Evolutionary conservation across 2,888 invertebrate genomes (phyloP), one percentile per base, ranked within the genome.

Genomic region (Tetropium fuscum): DNA sequence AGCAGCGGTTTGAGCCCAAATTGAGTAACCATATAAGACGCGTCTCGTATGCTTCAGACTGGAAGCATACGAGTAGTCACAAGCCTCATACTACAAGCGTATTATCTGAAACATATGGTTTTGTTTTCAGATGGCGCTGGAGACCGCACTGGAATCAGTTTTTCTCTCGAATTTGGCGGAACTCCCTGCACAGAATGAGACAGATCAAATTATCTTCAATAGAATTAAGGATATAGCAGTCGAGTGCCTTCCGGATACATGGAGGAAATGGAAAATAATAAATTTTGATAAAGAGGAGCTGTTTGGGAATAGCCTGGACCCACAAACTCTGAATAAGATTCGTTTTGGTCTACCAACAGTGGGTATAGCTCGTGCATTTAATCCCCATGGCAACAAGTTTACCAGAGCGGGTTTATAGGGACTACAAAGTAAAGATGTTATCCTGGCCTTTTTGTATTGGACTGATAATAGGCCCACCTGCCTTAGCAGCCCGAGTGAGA

Each of bases 361-460:
- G 0, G 47, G 32, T 10, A 47, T 47, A 15, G 32, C 49, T 20
- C 20, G 38, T 8, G 38, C 49, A 1, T 49, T 49, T 38, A 36
- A 49, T 22, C 38, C 16, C 2, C 25, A 38, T 8, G n/a, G 49
- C 49, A 0, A 22, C 8, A 10, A 38, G 13, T 3, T 53, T 70
- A 2, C 48, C 57, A 3, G 69, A 71, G 27, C 60, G 49, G 18
- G 53, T 44, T 5, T 72, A 54, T 41, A 32, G 64, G 13, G 58
- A 69, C 40, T 60, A 58, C 10, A 70, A 70, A 47, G 32, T 63
- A 1, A 60, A 56, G 10, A 58, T 70, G 36, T 36, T 72, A 16
- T 43, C 56, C 4, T 71, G 68, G 67, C 62, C 66, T 8, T 53
- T 72, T 8, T 69, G 68, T 34, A 34, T 61, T 16, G 64, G 63